A percentile compares a stretch with the other conserved stretches of the same genome.
These are phyloP conservation scores for Pachyuromys duprasi DNA, from an alignment of 2,797 vertebrate species.

Conservation along the genomic window DNA sequence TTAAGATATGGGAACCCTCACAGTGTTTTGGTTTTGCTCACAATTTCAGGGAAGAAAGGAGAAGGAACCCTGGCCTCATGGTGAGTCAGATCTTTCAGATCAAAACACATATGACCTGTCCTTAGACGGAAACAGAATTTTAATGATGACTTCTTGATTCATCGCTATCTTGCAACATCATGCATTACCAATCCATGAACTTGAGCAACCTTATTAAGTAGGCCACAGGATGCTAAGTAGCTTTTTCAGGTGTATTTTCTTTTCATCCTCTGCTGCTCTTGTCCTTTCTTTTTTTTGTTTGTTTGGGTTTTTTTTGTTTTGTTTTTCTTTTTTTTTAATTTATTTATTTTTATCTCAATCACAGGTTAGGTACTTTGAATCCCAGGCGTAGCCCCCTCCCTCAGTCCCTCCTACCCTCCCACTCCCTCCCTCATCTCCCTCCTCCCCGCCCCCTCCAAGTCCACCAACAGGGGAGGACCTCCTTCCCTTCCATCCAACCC, in stretches of 20 bases:
- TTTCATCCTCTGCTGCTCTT: conserved; percentile 14
- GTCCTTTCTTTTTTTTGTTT: too few species aligned
- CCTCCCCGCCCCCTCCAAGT: too few species aligned
- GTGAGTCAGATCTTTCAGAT: conserved; percentile 60
- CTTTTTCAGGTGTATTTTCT: conserved; percentile 50
- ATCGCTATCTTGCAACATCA: conserved; percentile 61
- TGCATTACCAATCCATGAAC: conserved; percentile 50
- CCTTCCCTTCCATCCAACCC: too few species aligned
- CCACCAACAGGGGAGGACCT: too few species aligned
- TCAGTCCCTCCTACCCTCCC: too few species aligned
- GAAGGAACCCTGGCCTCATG: neutral
- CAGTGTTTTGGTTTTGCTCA: conserved; percentile 2
- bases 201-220: conserved; percentile 64
- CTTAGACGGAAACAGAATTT: conserved; percentile 65
- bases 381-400: too few species aligned
- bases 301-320: too few species aligned
- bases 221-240: conserved; percentile 7
- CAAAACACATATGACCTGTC: conserved; percentile 48
- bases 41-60: conserved; percentile 59
- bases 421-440: too few species aligned
- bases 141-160: conserved; percentile 58
- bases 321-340: too few species aligned
- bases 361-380: too few species aligned
- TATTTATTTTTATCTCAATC: too few species aligned
- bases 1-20: neutral